A percentile compares a stretch with the other conserved stretches of the same genome.
These are phyloP conservation scores for Drosophila neutralis DNA, from an alignment of 2,888 invertebrate genomes.

Conservation along the genomic window DNA sequence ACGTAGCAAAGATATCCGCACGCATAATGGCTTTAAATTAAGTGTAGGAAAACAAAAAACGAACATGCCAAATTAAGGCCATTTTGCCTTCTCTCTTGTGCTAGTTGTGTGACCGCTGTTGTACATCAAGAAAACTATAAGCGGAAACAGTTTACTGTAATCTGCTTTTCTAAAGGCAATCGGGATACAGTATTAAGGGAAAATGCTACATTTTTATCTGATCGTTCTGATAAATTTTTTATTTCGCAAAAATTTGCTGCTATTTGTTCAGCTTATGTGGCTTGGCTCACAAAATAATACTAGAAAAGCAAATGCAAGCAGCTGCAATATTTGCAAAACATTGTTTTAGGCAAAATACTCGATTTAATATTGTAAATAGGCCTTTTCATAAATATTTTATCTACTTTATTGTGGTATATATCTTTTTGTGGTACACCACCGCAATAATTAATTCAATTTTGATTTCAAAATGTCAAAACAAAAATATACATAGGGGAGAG, in stretches of 20 bases:
- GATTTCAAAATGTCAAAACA: conserved; percentile 42
- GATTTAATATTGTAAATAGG: neutral
- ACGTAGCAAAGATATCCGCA: neutral
- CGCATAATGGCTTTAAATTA: neutral
- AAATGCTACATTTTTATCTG: neutral
- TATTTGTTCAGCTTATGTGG: neutral
- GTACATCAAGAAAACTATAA: neutral
- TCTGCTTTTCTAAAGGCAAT: no score
- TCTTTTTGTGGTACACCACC: conserved; percentile 14
- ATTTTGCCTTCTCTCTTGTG: neutral
- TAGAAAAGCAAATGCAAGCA: neutral
- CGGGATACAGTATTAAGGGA: neutral
- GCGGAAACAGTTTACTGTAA: neutral
- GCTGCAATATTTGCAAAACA: neutral
- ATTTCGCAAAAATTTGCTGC: neutral
- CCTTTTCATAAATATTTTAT: conserved; percentile 2
- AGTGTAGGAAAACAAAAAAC: neutral
- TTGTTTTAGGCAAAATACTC: neutral
- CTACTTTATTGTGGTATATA: neutral
- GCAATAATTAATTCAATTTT: conserved; percentile 39
- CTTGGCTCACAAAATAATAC: neutral
- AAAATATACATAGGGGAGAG: neutral
- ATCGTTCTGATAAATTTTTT: neutral
- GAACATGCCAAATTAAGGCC: neutral
- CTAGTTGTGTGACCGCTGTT: neutral